Base-by-base conservation (phyloP, 2,888 invertebrate genomes). In the Chrysopilus asiliformis region DNA sequence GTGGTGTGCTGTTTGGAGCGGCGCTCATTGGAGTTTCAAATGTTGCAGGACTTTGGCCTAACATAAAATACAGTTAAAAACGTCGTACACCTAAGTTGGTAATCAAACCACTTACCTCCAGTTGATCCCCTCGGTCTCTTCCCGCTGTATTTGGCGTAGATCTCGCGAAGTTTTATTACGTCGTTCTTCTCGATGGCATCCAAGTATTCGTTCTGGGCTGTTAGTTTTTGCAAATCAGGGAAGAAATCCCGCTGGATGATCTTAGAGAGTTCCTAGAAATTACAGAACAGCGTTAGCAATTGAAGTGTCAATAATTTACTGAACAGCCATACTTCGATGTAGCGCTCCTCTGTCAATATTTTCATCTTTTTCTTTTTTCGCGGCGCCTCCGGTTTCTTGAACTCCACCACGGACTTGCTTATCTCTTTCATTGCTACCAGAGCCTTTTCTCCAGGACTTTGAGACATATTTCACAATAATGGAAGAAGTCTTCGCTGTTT, bases 181-280 rank as follows among this genome's bases (percentile, higher is more conserved):
- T 97, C 93, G 54, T 95, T 94, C 38, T 77, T 78, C 49, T 90
- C 84, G 29, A 89, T 66, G 0, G 97, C 97, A 47, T 93, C 90
- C 30, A 94, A 65, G 56, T 87, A 95, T 42, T 87, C 89, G 60
- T 86, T 85, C 56, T 94, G 91, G 0, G 90, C 91, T 49, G 82
- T 80, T 20, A 97, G 60, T 56, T 86, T 91, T 45, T 87, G 85
- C 43, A 98, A 64, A 58, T 97, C 94, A 0, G 98, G 98, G 56
- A 90, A 98, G 57, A 94, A 98, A 55, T 98, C 97, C 46, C 94
- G 74, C 56, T 95, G 89, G 47, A 98, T 95, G 35, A 98, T 97
- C 59, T 85, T 84, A 16, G 89, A 85, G 58, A 98, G 76, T 56
- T 83, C 80, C 76, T 85, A 60, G 57, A 43, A 31, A 12, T 15